Percentiles rank a stretch among this genome's conserved stretches.
These are phyloP conservation scores for Cheilosia grossa DNA, from an alignment of 2,888 invertebrate genomes.

Conservation along the genomic window DNA sequence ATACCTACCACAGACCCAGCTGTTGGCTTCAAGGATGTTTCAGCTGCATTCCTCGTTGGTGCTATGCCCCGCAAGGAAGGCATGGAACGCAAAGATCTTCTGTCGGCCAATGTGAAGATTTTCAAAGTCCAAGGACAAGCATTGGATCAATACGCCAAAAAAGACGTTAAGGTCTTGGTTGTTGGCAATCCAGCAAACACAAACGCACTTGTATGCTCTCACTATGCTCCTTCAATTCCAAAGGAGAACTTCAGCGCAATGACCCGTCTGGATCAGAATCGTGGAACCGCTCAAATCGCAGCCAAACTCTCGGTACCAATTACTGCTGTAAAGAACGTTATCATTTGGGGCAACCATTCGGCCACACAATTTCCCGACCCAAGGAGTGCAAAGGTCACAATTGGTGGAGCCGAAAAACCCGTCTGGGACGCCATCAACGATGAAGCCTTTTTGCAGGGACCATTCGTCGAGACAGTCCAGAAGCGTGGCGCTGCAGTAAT, in stretches of 20 bases:
- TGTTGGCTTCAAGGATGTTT: conserved; percentile 97
- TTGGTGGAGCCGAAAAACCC: conserved; percentile 85
- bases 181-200: conserved; percentile 99
- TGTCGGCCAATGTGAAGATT: conserved; percentile 98
- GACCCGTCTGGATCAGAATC: conserved; percentile 99
- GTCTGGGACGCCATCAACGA: conserved; percentile 91
- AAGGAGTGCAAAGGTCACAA: conserved; percentile 87
- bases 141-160: conserved; percentile 94
- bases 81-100: conserved; percentile 99
- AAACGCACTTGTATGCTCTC: conserved; percentile 97
- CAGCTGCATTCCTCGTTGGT: conserved; percentile 98
- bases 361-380: conserved; percentile 99
- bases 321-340: conserved; percentile 92
- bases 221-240: conserved; percentile 98
- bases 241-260: conserved; percentile 98
- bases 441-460: conserved; percentile 90
- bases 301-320: conserved; percentile 88
- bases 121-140: conserved; percentile 99
- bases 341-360: conserved; percentile 99
- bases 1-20: conserved; percentile 94
- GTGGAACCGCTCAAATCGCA: conserved; percentile 95
- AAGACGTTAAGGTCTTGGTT: conserved; percentile 96
- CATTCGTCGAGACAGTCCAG: conserved; percentile 96
- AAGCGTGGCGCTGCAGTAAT: conserved; percentile 99
- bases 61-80: conserved; percentile 99